A percentile compares a stretch with the other conserved stretches of the same genome.
Conservation (phyloP, 2,888 invertebrate genomes). For the Drosophila ustulata region DNA sequence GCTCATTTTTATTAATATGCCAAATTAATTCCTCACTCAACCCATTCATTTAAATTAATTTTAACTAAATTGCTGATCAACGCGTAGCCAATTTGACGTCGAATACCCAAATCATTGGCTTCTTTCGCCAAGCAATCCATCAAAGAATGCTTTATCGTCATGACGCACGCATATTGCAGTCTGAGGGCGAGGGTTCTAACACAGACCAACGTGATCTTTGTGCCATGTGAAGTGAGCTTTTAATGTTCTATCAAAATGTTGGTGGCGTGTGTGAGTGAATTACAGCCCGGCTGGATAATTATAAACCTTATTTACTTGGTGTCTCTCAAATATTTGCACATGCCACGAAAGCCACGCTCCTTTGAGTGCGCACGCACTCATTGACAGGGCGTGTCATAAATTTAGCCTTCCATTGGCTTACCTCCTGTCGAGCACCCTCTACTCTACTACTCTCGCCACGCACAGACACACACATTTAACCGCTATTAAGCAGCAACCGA, state of each 20-base stretch:
- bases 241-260: conserved; percentile 21
- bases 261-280: conserved; percentile 52
- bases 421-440: neutral
- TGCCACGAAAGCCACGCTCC: conserved; percentile 55
- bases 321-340: conserved; percentile 69
- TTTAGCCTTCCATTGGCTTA: conserved; percentile 31
- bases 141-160: conserved; percentile 1
- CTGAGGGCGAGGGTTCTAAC: neutral
- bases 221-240: conserved; percentile 19
- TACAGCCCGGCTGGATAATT: conserved; percentile 68
- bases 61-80: too few relatives aligned
- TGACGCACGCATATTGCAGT: conserved; percentile 22
- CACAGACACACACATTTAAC: conserved; percentile 31
- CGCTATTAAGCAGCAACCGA: conserved; percentile 47
- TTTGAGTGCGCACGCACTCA: conserved; percentile 41
- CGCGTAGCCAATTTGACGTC: neutral
- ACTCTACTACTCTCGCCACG: neutral
- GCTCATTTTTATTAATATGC: neutral
- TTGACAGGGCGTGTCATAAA: conserved; percentile 62
- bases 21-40: too few relatives aligned
- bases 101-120: neutral
- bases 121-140: neutral
- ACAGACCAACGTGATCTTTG: conserved; percentile 21
- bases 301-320: conserved; percentile 69
- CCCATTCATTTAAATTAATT: too few relatives aligned